Evolutionary conservation across 2,888 invertebrate species (phyloP).

Genomic region (Aleiodes leptofemur): DNA sequence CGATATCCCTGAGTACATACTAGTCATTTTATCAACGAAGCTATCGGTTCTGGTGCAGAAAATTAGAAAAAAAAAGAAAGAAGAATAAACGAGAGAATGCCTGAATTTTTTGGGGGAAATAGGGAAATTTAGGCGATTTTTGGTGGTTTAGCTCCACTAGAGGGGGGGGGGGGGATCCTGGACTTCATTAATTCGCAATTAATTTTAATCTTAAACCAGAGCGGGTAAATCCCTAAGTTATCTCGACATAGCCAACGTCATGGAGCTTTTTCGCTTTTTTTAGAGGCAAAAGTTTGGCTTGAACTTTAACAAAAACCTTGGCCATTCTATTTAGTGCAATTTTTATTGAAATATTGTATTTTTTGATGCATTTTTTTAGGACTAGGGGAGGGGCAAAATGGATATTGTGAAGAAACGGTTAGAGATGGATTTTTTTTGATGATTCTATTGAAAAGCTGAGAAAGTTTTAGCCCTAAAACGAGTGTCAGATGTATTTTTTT

Average conservation of each 20-base stretch:
- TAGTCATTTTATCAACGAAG: conserved; percentile 20
- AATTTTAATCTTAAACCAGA: conserved; percentile 70
- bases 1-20: conserved; percentile 51
- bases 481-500: no score
- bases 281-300: not conserved
- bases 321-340: no score
- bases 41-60: conserved; percentile 33
- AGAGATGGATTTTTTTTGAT: no score
- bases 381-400: no score
- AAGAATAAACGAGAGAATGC: not conserved
- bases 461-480: no score
- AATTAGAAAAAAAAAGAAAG: conserved; percentile 4
- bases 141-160: not conserved
- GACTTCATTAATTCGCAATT: conserved; percentile 68
- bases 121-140: no score
- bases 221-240: conserved; percentile 64
- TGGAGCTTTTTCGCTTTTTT: conserved; percentile 4
- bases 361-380: no score
- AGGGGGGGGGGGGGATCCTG: conserved; percentile 23
- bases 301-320: no score
- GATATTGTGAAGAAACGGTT: no score
- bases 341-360: no score
- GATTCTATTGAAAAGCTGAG: no score
- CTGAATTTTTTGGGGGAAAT: not conserved
- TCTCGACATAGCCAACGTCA: not conserved